Evolutionary conservation across 2,797 vertebrate genomes (phyloP), one percentile per base, ranked within the genome.

Genomic region (Cygnus olor): DNA sequence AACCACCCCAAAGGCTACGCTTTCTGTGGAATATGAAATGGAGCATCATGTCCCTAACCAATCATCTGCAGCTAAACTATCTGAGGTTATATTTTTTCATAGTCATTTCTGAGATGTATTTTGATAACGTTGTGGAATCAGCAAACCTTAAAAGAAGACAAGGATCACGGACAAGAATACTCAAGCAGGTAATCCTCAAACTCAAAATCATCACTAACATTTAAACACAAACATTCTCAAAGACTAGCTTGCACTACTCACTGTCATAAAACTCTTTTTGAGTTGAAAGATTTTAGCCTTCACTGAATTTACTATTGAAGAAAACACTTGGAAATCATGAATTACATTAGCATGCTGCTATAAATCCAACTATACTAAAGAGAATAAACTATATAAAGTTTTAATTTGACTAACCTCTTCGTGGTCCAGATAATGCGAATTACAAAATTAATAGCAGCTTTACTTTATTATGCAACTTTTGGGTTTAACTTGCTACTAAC

Each of bases 1-100:
- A 1, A 30, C 19, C 28, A 38, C 2, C 10, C 15, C 0, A 4
- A 64, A 57, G 36, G 28, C 28, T 66, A 28, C 5, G 5, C 20
- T 36, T 57, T 10, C 51, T 9, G 11, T 13, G 65, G 20, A 0
- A 72, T 12, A 40, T 21, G 5, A 64, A 71, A 34, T 14, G 4
- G 10, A 76, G 11, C 5, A 5, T 4, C 51, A 11, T 28, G 42
- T 19, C 54, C 54, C 45, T 40, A 24, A 7, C 4, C 47, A 66
- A 2, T 11, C 38, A 60, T 1, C 34, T 79, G 58, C 18, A 71
- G 47, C 25, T 77, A 30, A 60, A 28, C 11, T 79, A 49, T 10
- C 49, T 4, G 9, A 8, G 11, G 5, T 6, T 53, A 81, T 25
- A 10, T 32, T 36, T 85, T 34, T 40, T 9, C 11, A 45, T 30